These are phyloP conservation scores for Actinia tenebrosa DNA, from an alignment of 64 coral and sea anemone genomes.

Conservation along the genomic window DNA sequence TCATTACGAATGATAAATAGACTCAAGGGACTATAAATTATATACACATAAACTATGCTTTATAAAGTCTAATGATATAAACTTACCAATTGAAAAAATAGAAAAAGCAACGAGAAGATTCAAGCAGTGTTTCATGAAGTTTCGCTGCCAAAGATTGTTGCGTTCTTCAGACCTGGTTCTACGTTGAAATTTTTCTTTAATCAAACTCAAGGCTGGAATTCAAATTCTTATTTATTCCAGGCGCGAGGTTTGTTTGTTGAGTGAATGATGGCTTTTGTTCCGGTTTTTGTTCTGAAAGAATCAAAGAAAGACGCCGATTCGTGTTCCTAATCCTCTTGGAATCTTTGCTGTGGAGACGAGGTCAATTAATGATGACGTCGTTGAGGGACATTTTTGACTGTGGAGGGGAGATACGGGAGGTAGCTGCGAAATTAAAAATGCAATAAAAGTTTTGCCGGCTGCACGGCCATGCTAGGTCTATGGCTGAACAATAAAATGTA, in stretches of 20 bases:
- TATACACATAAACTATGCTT: too few species aligned
- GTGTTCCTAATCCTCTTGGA: neutral
- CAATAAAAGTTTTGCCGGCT: too few species aligned
- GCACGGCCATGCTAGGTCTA: too few species aligned
- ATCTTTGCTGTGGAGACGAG: neutral
- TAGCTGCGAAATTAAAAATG: too few species aligned
- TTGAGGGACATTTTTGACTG: neutral
- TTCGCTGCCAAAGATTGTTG: neutral
- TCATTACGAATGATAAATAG: too few species aligned
- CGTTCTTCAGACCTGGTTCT: too few species aligned
- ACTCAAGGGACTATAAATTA: too few species aligned
- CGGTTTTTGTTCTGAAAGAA: neutral
- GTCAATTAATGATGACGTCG: neutral
- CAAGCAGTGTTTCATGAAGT: neutral
- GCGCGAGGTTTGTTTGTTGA: neutral
- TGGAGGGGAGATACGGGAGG: neutral
- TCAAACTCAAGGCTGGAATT: neutral
- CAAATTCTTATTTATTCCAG: neutral
- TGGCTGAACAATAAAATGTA: too few species aligned
- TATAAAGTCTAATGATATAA: neutral
- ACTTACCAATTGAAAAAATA: neutral
- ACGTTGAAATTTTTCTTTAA: neutral
- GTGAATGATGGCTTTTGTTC: neutral
- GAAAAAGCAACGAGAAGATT: neutral
- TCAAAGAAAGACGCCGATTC: neutral